These are phyloP conservation scores for Malurus leucopterus DNA, from an alignment of 2,797 vertebrate species.

Conservation along the genomic window DNA sequence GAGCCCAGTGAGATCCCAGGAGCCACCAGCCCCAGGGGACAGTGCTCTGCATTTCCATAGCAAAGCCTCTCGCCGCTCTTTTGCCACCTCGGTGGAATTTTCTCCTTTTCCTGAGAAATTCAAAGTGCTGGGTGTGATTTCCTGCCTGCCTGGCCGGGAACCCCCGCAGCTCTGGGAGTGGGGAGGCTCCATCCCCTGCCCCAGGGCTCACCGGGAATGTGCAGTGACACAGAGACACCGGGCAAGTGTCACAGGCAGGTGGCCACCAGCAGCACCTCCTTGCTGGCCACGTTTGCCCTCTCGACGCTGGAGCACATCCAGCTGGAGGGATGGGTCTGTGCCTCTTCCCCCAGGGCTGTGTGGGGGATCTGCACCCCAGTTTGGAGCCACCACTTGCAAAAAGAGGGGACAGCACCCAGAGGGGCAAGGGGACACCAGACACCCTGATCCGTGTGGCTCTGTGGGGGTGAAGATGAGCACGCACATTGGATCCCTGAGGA, in stretches of 20 bases:
- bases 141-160: not conserved
- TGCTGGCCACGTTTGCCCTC: rapidly evolving
- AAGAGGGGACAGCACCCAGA: not conserved
- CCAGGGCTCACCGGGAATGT: rapidly evolving
- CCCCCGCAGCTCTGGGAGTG: not conserved
- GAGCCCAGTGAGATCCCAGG: not conserved
- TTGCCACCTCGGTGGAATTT: not conserved
- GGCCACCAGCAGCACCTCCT: not conserved
- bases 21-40: not conserved
- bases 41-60: not conserved
- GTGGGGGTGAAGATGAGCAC: rapidly evolving
- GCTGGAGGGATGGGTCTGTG: rapidly evolving
- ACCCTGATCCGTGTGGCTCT: rapidly evolving
- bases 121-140: not conserved
- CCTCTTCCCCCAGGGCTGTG: not conserved
- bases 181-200: not conserved
- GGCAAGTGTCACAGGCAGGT: not conserved
- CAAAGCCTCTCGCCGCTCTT: not conserved
- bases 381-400: not conserved
- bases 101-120: constrained; percentile 10
- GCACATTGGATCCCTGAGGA: not conserved
- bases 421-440: not conserved
- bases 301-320: not conserved
- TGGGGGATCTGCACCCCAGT: not conserved
- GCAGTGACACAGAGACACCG: rapidly evolving